These are phyloP conservation scores for Anguilla obscura DNA, from an alignment of 2,797 vertebrate species.

Conservation along the genomic window DNA sequence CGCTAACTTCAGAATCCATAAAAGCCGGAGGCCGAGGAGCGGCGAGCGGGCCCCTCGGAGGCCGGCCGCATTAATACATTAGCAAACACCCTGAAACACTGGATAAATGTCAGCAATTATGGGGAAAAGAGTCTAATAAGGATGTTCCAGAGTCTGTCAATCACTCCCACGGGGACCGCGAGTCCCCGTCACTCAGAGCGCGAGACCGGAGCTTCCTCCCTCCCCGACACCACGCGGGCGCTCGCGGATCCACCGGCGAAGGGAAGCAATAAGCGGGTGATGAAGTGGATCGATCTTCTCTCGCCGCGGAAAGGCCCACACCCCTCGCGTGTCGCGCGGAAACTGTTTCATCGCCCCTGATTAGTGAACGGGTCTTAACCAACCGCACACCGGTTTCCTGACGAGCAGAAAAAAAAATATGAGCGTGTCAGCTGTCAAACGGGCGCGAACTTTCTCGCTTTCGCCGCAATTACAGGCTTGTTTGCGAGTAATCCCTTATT, in stretches of 20 bases:
- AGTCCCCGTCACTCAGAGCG: slow-evolving; percentile 68
- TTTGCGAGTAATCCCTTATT: background rate
- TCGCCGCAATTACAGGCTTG: background rate
- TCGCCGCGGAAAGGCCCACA: slow-evolving; percentile 56
- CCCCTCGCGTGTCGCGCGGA: slow-evolving; percentile 42
- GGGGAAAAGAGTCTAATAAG: slow-evolving; percentile 91
- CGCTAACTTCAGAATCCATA: slow-evolving; percentile 94
- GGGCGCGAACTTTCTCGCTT: background rate
- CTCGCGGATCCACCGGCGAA: slow-evolving; percentile 76
- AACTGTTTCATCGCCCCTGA: slow-evolving; percentile 27
- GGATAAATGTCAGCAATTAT: slow-evolving; percentile 99
- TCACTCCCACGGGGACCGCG: slow-evolving; percentile 79
- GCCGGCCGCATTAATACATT: slow-evolving; percentile 99
- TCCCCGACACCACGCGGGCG: slow-evolving; percentile 44
- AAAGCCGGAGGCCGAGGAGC: slow-evolving; percentile 87
- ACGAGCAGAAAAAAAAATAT: slow-evolving; percentile 28
- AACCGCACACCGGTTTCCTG: background rate
- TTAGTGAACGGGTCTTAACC: background rate
- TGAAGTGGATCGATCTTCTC: slow-evolving; percentile 68
- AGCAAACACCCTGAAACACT: slow-evolving; percentile 99
- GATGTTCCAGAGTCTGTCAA: slow-evolving; percentile 93
- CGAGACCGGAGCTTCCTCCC: slow-evolving; percentile 58
- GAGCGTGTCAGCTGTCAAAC: background rate
- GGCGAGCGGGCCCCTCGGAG: slow-evolving; percentile 86
- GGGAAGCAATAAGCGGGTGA: slow-evolving; percentile 74